A percentile compares a stretch with the other conserved stretches of the same genome.
Conservation (phyloP, 2,797 vertebrate genomes). For the Lacerta bilineata region DNA sequence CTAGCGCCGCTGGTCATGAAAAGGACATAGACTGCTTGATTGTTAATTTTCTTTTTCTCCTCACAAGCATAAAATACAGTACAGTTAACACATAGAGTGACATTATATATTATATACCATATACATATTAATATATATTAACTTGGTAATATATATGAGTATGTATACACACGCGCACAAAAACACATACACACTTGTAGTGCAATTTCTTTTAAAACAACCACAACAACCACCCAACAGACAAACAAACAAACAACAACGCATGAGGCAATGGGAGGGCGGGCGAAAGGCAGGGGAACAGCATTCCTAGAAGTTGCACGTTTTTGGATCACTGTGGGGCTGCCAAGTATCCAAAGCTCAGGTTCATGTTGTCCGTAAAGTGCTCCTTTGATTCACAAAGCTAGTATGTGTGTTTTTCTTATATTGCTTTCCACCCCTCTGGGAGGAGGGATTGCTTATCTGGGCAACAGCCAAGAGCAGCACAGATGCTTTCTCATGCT, state of each 20-base stretch:
- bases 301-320: slow-evolving; percentile 71
- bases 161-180: slow-evolving; percentile 7
- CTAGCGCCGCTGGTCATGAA: slow-evolving; percentile 63
- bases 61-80: slow-evolving; percentile 70
- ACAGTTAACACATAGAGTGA: slow-evolving; percentile 72
- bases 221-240: slow-evolving; percentile 1
- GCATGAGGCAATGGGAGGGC: slow-evolving; percentile 69
- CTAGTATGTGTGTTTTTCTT: slow-evolving; percentile 64
- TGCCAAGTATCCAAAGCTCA: slow-evolving; percentile 59
- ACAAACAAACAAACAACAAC: slow-evolving; percentile 42
- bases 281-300: slow-evolving; percentile 67
- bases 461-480: slow-evolving; percentile 56
- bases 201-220: slow-evolving; percentile 59
- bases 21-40: slow-evolving; percentile 47
- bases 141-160: slow-evolving; percentile 69
- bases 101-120: slow-evolving; percentile 54
- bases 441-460: not conserved
- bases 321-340: slow-evolving; percentile 65
- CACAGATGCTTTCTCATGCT: slow-evolving; percentile 30
- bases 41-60: slow-evolving; percentile 41
- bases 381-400: slow-evolving; percentile 82
- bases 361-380: slow-evolving; percentile 80
- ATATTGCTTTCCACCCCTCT: not conserved
- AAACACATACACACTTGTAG: slow-evolving; percentile 68
- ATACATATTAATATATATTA: slow-evolving; percentile 57